Base-by-base conservation (phyloP, 2,888 invertebrate species). In the Geotrupes spiniger region DNA sequence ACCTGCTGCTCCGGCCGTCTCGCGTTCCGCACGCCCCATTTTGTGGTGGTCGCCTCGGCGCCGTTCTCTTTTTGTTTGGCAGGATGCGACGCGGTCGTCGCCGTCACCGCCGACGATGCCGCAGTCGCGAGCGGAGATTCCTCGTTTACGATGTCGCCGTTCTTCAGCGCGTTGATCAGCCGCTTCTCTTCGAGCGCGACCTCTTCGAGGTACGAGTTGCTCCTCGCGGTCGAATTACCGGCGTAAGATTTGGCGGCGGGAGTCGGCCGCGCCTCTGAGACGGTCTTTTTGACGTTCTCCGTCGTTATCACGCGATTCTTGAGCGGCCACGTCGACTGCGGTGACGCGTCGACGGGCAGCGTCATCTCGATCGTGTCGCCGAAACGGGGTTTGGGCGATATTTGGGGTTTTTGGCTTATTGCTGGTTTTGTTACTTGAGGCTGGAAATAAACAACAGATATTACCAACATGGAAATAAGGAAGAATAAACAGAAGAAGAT, bases 111-210 rank as follows among this genome's bases (percentile, higher is more conserved):
- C 11, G 41, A 26, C 11, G 58, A 29, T 21, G 47, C 42, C 17
- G 51, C 31, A 15, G 49, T 39, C 4, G 55, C 45, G 8, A 63
- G 54, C 9, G 51, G 41, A 1, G 71, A 65, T 46, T 78, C 78
- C 52, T 80, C 81, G 48, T 73, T 76, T 36, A 83, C 76, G 2
- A 84, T 74, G 17, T 78, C 78, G 9, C 89, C 89, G 16, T 87
- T 87, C 63, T 89, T 85, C 51, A 90, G 72, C 6, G 89, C 89
- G 61, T 88, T 83, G 59, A 90, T 82, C 52, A 90, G 76, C 42
- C 87, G 77, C 69, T 89, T 89, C 67, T 90, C 89, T 66, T 89
- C 89, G 17, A 86, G 78, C n/a, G 87, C 88, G 4, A 89, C 87
- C 70, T 87, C 86, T 55, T 84, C 80, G 46, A 82, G 73, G 33